Evolutionary conservation across 1,140 invertebrate species (phyloP), one percentile per base, ranked within the genome.

Genomic region (Nymphalis io): DNA sequence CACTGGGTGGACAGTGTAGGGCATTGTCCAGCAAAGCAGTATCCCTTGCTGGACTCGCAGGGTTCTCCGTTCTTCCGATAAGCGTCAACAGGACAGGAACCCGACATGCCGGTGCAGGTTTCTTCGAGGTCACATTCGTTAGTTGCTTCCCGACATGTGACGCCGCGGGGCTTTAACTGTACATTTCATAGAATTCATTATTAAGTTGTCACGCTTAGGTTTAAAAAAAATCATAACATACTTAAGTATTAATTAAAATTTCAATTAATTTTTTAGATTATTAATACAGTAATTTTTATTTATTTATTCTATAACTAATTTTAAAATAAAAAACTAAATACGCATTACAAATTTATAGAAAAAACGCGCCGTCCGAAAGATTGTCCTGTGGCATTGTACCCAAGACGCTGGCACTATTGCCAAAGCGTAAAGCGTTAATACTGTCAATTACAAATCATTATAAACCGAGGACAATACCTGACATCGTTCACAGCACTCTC

Each of bases 61-160:
- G 94, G 93, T 44, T 95, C 95, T 0, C 98, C 98, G 87, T 99
- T 98, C 89, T 98, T 98, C 77, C 97, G 96, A 87, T 96, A 96
- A 1, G 97, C 94, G 87, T 99, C 97, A 4, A 87, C 72, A 0
- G 98, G 98, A 92, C 98, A 99, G 70, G 97, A 93, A 0, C 97
- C 98, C 48, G 93, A 94, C 12, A 95, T 93, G 1, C 98, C 98
- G 57, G 96, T 94, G 88, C 98, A 99, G 33, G 95, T 94, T 87
- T 99, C 98, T 23, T 98, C 96, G 15, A 99, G 92, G 92, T 99
- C 98, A 90, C 98, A 99, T 84, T 99, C 98, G 85, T 97, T 98
- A 55, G 94, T 94, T 1, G 96, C 93, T 20, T 96, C 94, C 2
- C 98, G 94, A 88, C 98, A 99, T 11, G 96, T 87, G 21, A 95